phyloP scores from a whole-genome alignment of 2,113 vertebrate species.

The Urocolius indicus region DNA sequence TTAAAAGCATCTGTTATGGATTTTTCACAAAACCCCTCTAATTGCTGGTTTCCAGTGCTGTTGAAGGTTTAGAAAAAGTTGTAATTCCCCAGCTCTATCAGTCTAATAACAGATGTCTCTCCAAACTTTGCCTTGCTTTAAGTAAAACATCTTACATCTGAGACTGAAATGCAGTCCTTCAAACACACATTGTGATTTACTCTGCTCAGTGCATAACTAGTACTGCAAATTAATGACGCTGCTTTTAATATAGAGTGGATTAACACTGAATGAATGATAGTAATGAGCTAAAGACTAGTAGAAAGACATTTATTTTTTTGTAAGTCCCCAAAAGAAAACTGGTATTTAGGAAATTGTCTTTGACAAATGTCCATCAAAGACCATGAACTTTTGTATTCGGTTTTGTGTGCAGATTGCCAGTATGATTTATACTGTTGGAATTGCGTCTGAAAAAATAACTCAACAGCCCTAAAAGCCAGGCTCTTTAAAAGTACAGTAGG shows the following conservation, averaged over 20 bases:
- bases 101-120: background rate
- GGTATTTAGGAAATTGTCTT: background rate
- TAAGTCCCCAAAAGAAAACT: background rate
- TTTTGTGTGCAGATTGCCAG: background rate
- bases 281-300: slow-evolving; percentile 8
- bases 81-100: background rate
- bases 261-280: slow-evolving; percentile 1
- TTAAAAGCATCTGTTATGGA: background rate
- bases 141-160: background rate
- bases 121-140: background rate
- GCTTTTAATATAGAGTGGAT: background rate
- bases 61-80: background rate
- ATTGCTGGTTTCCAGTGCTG: background rate
- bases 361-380: background rate
- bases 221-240: background rate
- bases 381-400: background rate
- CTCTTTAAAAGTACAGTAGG: background rate
- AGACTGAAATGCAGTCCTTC: background rate
- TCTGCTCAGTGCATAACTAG: background rate
- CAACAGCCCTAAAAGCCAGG: background rate
- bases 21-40: background rate
- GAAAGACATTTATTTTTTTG: background rate
- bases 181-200: background rate
- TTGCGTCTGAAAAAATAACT: background rate
- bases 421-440: slow-evolving; percentile 26